Percentiles rank a stretch among this genome's conserved stretches.
phyloP scores from a whole-genome alignment of 2,113 vertebrate species.

The Eidolon helvum region DNA sequence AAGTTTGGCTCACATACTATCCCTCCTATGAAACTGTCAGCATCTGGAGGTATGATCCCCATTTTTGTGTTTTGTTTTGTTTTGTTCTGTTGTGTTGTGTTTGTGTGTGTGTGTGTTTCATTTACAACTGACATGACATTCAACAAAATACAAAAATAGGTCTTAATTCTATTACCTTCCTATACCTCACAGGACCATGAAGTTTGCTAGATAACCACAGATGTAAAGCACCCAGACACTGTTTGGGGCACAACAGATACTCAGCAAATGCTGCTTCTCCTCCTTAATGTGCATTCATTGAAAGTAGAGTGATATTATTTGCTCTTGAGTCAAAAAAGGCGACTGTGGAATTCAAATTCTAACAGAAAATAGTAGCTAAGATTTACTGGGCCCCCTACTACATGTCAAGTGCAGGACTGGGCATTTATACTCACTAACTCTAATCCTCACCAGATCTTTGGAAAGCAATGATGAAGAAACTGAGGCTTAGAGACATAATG shows the following conservation, averaged over 20 bases:
- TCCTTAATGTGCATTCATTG: neutral
- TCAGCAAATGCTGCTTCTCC: neutral
- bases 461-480: neutral
- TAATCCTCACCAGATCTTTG: neutral
- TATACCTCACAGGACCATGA: neutral
- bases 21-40: neutral
- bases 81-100: neutral
- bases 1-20: neutral
- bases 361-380: neutral
- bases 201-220: neutral
- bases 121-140: neutral
- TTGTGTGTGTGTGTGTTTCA: neutral
- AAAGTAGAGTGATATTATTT: neutral
- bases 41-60: neutral
- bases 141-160: neutral
- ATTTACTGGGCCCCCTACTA: neutral
- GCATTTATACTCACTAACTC: neutral
- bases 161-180: neutral
- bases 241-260: neutral
- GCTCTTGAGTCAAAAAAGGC: neutral
- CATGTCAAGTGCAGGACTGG: neutral
- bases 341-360: neutral
- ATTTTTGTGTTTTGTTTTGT: neutral
- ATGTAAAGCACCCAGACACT: neutral
- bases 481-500: neutral